Evolutionary conservation across 2,113 vertebrate species (phyloP), one percentile per base, ranked within the genome.

Genomic region (Phylloscopus trochiloides): DNA sequence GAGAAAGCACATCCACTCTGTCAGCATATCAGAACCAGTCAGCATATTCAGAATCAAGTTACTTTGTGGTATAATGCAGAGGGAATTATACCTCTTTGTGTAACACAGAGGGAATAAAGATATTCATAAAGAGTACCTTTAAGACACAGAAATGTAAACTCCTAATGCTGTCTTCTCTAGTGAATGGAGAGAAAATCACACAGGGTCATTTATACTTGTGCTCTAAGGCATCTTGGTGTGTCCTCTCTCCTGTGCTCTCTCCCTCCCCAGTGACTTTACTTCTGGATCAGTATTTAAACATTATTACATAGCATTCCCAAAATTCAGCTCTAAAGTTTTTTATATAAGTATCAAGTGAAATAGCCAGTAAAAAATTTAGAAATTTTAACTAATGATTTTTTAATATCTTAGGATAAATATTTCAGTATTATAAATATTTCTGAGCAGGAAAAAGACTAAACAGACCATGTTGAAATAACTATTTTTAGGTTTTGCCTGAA

Each of bases 151-250:
- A 71, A 22, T 76, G 11, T 67, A 55, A 58, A 42, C 10, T 59
- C 15, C 6, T 16, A 24, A 1, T 4, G 5, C 9, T 1, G 1
- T 18, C 17, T 72, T 87, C 31, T 77, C 1, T 55, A 42, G 14
- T 7, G 19, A 89, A 38, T 21, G 11, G 24, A 58, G 48, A 58
- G 52, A 72, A 29, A 59, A 62, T 58, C 14, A 7, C 32, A 45
- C 42, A 36, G 15, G 20, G 3, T 11, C 11, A 6, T 72, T 80
- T 14, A 28, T 75, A 67, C 12, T 72, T 79, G 9, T 75, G 21
- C 38, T 76, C 9, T 83, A 75, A 83, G 47, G 32, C 29, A 45
- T 45, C 21, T 59, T 86, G 16, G 3, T 48, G 12, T 79, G 43
- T 58, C 57, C 26, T 62, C n/a, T n/a, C n/a, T n/a, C 34, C 31